Conservation (phyloP, 1,140 invertebrate species). For the Drosophila takahashii region DNA sequence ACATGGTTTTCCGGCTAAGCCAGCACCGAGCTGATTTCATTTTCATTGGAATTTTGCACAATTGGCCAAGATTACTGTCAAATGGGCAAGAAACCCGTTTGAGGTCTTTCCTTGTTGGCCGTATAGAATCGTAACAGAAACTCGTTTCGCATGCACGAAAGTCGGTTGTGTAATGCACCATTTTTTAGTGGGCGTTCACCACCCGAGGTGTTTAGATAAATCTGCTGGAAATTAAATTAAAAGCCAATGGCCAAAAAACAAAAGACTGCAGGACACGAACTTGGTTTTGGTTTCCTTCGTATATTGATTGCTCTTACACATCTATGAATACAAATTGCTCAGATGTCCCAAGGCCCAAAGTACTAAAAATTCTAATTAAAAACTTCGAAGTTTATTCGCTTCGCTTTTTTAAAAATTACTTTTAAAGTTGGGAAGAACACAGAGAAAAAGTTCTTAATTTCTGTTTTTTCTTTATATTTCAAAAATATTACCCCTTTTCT, state of each 20-base stretch:
- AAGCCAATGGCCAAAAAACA: conserved; percentile 1
- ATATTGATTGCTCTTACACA: conserved; percentile 62
- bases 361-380: conserved; percentile 44
- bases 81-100: conserved; percentile 61
- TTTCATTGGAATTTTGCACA: conserved; percentile 80
- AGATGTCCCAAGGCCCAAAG: conserved; percentile 61
- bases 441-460: conserved; percentile 1
- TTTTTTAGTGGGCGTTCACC: conserved; percentile 56
- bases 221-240: conserved; percentile 69
- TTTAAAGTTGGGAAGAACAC: background rate
- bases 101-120: conserved; percentile 72
- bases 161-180: conserved; percentile 65
- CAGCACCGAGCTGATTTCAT: conserved; percentile 50
- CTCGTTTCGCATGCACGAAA: conserved; percentile 61
- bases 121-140: conserved; percentile 62
- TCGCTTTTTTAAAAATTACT: conserved; percentile 36
- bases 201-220: conserved; percentile 73
- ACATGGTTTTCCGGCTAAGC: conserved; percentile 46
- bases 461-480: conserved; percentile 1
- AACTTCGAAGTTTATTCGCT: conserved; percentile 70
- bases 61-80: conserved; percentile 60
- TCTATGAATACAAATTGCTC: conserved; percentile 58
- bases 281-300: conserved; percentile 30
- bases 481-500: background rate
- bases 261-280: conserved; percentile 48